Base-by-base conservation (phyloP, 2,888 invertebrate species). In the Dexiosoma caninum region DNA sequence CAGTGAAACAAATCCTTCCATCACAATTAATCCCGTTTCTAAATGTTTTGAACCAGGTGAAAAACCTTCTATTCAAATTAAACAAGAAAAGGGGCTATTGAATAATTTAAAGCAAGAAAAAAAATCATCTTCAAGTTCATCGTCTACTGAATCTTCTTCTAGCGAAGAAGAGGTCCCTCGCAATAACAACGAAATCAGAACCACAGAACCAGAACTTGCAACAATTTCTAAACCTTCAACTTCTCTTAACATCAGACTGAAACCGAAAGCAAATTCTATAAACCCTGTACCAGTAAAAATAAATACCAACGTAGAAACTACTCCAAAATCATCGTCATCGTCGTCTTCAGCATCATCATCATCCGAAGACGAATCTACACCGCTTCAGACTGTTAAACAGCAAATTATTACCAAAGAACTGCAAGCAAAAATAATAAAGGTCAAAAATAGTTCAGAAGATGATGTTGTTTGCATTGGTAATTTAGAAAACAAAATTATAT, bases 391-490 rank as follows among this genome's bases (percentile, higher is more conserved):
- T n/a, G n/a, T n/a, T n/a, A n/a, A n/a, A n/a, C n/a, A 12, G 1
- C 16, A 55, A 32, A 14, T 8, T 55, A 0, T n/a, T 9, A 78
- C 42, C 21, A 62, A 72, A 2, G 32, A 42, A 35, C 3, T 37
- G n/a, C n/a, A n/a, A n/a, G n/a, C 7, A 71, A 59, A n/a, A 37
- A 12, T 1, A 71, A 62, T 57, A 10, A 85, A 78, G 16, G 81
- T 37, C 4, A 12, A 78, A 0, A 83, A 81, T 30, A 81, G 71
- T 1, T 79, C 70, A 0, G 87, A 87, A 57, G 88, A 89, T 12
- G 89, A 90, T 69, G 88, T 89, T 6, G 85, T 90, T 5, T 90
- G 88, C 32, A 69, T 90, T 35, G 89, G 89, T 1, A 82, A 85
- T 21, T 44, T 84, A 5, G 84, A 83, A 12, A 85, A 84, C 0